A percentile compares a stretch with the other conserved stretches of the same genome.
These are phyloP conservation scores for Ephialtes manifestator DNA, from an alignment of 2,888 invertebrate species.

Conservation along the genomic window DNA sequence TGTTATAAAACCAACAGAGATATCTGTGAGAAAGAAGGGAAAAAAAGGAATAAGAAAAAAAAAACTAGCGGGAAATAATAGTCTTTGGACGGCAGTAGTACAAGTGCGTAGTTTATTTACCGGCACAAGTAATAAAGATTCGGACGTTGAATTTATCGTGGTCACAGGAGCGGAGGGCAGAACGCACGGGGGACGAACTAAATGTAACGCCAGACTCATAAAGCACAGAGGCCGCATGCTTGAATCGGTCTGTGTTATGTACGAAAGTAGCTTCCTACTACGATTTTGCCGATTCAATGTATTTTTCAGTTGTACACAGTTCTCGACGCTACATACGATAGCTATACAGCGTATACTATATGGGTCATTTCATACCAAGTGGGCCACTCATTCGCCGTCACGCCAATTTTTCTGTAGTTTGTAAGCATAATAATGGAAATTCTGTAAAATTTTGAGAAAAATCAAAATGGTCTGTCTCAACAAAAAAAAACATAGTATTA, in stretches of 20 bases:
- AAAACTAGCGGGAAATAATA: not conserved
- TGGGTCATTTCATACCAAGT: too few relatives aligned
- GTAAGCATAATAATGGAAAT: too few relatives aligned
- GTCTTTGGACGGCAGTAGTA: not conserved
- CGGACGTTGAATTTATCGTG: constrained; percentile 59
- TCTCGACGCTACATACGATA: not conserved
- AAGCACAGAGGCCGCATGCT: constrained; percentile 28
- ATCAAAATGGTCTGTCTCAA: too few relatives aligned
- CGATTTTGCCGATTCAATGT: constrained; percentile 41
- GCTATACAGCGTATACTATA: constrained; percentile 13
- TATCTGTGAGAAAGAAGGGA: not conserved
- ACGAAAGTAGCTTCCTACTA: constrained; percentile 21
- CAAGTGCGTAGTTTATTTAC: constrained; percentile 51
- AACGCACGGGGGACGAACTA: constrained; percentile 28
- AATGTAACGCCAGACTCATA: constrained; percentile 49
- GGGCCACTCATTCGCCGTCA: too few relatives aligned
- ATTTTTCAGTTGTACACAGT: constrained; percentile 26
- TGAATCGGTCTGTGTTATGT: constrained; percentile 16
- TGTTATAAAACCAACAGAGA: not conserved
- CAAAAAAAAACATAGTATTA: too few relatives aligned
- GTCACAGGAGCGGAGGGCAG: not conserved
- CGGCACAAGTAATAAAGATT: constrained; percentile 63
- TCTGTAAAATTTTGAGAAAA: too few relatives aligned
- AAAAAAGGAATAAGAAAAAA: not conserved
- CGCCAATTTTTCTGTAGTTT: too few relatives aligned